Base-by-base conservation (phyloP, 2,888 invertebrate species). In the Uloborus plumipes region DNA sequence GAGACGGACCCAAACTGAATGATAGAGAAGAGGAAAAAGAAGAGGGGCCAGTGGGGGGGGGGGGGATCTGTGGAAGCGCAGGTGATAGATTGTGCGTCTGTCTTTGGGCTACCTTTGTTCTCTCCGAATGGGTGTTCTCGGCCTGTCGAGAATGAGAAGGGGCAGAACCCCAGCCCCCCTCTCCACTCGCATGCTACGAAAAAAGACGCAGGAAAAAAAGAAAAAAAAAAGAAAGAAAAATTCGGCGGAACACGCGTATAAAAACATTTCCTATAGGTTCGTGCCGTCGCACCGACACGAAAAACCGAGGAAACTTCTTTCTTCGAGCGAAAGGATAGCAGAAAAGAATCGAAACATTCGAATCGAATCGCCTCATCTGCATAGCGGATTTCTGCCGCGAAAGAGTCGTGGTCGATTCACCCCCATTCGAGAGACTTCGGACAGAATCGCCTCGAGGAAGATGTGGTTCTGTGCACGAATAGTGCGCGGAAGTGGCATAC, bases 41-140 rank as follows among this genome's bases (percentile, higher is more conserved):
- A 51, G 64, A 39, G 6, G 9, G 7, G 1, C 39, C 7, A 31
- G 31, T 62, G 73, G 39, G 62, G 26, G 64, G 62, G 50, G 53
- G 51, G 67, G 53, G 69, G 50, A 76, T 76, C 76, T 81, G 81
- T 76, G 81, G 81, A 82, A 76, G 81, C 66, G 81, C 81, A 82
- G 81, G 81, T 82, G 81, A 82, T 82, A 82, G 81, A 82, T 82
- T 76, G 81, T 82, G 58, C 75, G 81, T 82, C 81, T 82, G 81
- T 82, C 81, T 82, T 76, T 64, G 75, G 66, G 58, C 59, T 64
- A 64, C 75, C 81, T 82, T 82, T 82, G 81, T 82, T 82, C 81
- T 82, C 76, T 59, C 81, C 81, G 81, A 70, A 71, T 75, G 81
- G 81, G 80, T 81, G 80, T 81, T 74, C 74, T 85, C 26, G 14